These are phyloP conservation scores for Volucella inanis DNA, from an alignment of 2,888 invertebrate species.

Conservation along the genomic window DNA sequence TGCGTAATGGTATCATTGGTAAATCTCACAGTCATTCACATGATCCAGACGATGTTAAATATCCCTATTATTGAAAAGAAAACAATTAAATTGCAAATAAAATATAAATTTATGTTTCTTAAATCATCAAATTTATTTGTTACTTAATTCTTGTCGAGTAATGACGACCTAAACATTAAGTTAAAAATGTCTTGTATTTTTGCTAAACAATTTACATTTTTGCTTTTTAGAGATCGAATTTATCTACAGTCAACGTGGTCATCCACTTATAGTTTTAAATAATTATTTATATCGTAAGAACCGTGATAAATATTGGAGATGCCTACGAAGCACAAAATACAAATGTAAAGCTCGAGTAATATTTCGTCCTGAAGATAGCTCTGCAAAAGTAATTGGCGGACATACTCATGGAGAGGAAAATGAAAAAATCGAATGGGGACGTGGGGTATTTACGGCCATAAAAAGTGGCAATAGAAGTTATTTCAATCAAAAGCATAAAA, in stretches of 20 bases:
- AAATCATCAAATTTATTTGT: neutral
- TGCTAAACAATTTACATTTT: constrained; percentile 36
- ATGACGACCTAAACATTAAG: neutral
- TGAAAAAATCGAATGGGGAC: constrained; percentile 78
- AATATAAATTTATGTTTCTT: neutral
- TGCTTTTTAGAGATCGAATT: constrained; percentile 77
- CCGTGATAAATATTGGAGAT: constrained; percentile 80
- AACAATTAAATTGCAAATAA: neutral
- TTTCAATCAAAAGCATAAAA: constrained; percentile 1
- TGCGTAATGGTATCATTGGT: constrained; percentile 73
- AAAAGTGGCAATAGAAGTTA: constrained; percentile 50
- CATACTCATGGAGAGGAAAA: constrained; percentile 79
- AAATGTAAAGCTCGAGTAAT: constrained; percentile 79
- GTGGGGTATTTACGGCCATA: constrained; percentile 66
- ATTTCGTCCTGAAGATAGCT: constrained; percentile 75
- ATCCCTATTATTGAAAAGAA: constrained; percentile 36
- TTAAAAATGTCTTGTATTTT: neutral
- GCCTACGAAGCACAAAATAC: constrained; percentile 78
- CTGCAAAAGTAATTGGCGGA: constrained; percentile 76
- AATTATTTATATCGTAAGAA: constrained; percentile 79
- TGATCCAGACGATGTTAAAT: constrained; percentile 46
- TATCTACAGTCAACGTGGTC: constrained; percentile 79
- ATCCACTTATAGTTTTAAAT: constrained; percentile 78
- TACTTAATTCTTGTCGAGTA: neutral
- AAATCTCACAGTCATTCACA: constrained; percentile 76